Conservation (phyloP, 64 coral and sea anemone species). For the Montipora foliosa region DNA sequence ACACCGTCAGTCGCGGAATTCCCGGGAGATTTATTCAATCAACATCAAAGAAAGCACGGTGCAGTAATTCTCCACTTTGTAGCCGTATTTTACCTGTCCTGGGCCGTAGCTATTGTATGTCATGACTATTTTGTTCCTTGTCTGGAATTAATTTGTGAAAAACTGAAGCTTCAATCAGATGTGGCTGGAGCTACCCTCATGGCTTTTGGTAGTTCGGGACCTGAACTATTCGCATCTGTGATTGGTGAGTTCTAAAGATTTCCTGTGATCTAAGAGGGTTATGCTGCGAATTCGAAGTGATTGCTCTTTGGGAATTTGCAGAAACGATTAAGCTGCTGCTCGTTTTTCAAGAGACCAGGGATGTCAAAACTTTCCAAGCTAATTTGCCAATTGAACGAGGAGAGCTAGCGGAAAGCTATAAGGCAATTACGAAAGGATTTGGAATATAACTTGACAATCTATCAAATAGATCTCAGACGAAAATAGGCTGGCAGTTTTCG, state of each 20-base stretch:
- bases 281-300: not conserved
- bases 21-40: slow-evolving; percentile 76
- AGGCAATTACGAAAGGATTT: not conserved
- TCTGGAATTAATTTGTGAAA: slow-evolving; percentile 85
- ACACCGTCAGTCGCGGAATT: slow-evolving; percentile 87
- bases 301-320: not conserved
- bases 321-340: not conserved
- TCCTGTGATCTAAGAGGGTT: not conserved
- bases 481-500: no score
- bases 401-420: not conserved
- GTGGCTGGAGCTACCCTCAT: slow-evolving; percentile 87
- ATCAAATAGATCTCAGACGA: no score
- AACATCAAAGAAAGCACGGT: slow-evolving; percentile 77
- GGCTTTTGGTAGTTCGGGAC: slow-evolving; percentile 89
- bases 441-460: no score
- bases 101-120: slow-evolving; percentile 30
- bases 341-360: not conserved
- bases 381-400: not conserved
- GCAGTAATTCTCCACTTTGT: slow-evolving; percentile 74
- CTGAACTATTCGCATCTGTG: slow-evolving; percentile 87
- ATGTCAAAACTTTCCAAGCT: not conserved
- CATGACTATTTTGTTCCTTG: slow-evolving; percentile 86
- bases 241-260: slow-evolving; percentile 67
- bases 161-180: slow-evolving; percentile 65
- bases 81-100: slow-evolving; percentile 86